Evolutionary conservation across 2,888 invertebrate genomes (phyloP).

Genomic region (Athalia rosae): DNA sequence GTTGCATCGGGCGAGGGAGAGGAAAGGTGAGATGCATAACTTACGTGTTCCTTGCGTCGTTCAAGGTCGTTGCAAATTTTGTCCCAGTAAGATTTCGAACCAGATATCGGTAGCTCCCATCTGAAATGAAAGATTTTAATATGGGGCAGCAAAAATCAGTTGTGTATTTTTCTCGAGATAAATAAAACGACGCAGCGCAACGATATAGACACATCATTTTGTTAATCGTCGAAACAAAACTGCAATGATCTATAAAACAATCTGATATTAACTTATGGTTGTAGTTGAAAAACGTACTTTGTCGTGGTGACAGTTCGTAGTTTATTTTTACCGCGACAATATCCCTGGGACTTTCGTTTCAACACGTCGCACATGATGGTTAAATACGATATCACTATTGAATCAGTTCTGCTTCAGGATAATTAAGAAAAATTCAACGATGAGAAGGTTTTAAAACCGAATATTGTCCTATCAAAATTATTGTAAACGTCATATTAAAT

Average conservation of each 20-base stretch:
- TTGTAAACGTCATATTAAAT: constrained; percentile 34
- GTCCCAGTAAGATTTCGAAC: constrained; percentile 61
- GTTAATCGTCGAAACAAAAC: background rate
- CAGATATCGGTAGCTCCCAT: constrained; percentile 60
- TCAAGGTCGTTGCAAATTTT: constrained; percentile 61
- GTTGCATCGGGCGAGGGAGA: constrained; percentile 1
- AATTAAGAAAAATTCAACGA: too few relatives aligned
- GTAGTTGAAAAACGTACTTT: constrained; percentile 12
- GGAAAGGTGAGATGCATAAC: constrained; percentile 55
- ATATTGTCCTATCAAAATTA: constrained; percentile 34
- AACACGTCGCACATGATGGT: constrained; percentile 30
- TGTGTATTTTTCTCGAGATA: background rate
- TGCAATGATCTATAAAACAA: constrained; percentile 11
- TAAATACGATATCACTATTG: background rate
- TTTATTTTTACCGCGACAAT: constrained; percentile 17
- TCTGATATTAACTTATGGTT: too few relatives aligned
- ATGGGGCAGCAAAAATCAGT: background rate
- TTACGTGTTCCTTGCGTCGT: constrained; percentile 60
- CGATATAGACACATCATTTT: background rate
- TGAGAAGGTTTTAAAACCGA: background rate
- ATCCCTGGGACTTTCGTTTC: constrained; percentile 19
- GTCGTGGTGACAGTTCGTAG: constrained; percentile 27
- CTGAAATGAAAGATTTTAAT: constrained; percentile 49
- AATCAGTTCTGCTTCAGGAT: background rate
- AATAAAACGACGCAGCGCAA: background rate